A percentile compares a stretch with the other conserved stretches of the same genome.
phyloP scores from a whole-genome alignment of 2,888 invertebrate species.

The Lucinisca nassula region DNA sequence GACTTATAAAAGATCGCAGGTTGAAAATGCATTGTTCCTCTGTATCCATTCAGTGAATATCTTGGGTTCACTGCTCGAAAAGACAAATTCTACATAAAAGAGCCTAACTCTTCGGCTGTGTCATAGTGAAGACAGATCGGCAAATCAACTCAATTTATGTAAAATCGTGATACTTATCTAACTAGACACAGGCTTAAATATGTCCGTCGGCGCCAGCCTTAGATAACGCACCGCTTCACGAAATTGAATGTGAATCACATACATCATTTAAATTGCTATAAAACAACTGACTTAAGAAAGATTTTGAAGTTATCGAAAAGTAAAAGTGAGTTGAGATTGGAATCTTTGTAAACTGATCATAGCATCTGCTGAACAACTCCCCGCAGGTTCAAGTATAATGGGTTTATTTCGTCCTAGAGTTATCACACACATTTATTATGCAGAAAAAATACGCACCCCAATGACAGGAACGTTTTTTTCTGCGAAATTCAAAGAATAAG shows the following conservation, averaged over 20 bases:
- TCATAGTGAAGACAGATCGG: neutral
- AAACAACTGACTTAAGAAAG: neutral
- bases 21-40: too few species aligned
- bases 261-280: slow-evolving; percentile 28
- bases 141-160: slow-evolving; percentile 2
- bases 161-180: slow-evolving; percentile 1
- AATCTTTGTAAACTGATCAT: neutral
- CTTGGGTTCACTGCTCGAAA: neutral
- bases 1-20: too few species aligned
- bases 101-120: neutral
- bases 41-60: too few species aligned
- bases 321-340: neutral
- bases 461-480: too few species aligned
- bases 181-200: neutral
- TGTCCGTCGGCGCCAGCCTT: neutral
- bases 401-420: too few species aligned
- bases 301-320: neutral
- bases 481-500: too few species aligned
- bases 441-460: too few species aligned
- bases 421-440: too few species aligned
- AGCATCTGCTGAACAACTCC: neutral
- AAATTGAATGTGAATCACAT: slow-evolving; percentile 55
- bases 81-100: neutral
- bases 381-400: too few species aligned
- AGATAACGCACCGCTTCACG: slow-evolving; percentile 14